A percentile compares a stretch with the other conserved stretches of the same genome.
phyloP scores from a whole-genome alignment of 2,888 invertebrate genomes.

The Monochamus alternatus region DNA sequence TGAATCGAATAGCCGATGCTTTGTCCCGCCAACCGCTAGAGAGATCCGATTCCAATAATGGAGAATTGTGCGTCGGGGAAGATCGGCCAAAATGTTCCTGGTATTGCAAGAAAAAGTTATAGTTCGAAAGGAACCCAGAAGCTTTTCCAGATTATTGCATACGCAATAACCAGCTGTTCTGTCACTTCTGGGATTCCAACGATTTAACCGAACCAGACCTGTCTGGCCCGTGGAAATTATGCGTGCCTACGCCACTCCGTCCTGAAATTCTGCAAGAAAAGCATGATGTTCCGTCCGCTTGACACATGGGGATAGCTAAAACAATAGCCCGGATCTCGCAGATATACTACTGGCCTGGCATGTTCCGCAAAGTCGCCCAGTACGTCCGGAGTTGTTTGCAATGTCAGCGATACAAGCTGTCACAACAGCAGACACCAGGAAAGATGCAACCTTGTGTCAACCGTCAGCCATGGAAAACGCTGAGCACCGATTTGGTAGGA shows the following conservation, averaged over 20 bases:
- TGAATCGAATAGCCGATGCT: slow-evolving; percentile 49
- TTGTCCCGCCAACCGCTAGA: slow-evolving; percentile 39
- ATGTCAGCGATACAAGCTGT: background rate
- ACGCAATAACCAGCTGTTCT: slow-evolving; percentile 13
- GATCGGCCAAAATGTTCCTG: background rate
- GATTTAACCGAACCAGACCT: slow-evolving; percentile 29
- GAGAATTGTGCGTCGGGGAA: background rate
- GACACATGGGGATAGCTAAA: background rate
- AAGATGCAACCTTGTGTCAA: slow-evolving; percentile 8
- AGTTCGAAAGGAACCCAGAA: background rate
- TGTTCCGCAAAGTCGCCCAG: background rate
- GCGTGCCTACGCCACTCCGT: slow-evolving; percentile 13
- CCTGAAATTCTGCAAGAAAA: background rate
- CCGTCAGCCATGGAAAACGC: slow-evolving; percentile 16
- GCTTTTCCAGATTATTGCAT: slow-evolving; percentile 18
- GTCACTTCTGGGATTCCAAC: slow-evolving; percentile 15
- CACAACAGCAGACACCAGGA: background rate
- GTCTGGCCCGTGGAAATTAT: slow-evolving; percentile 38
- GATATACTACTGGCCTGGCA: background rate
- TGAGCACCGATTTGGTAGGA: slow-evolving; percentile 27
- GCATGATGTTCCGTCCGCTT: background rate
- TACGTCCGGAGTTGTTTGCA: background rate
- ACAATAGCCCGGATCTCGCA: background rate
- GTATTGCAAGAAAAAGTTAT: slow-evolving; percentile 1
- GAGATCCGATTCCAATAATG: background rate